phyloP scores from a whole-genome alignment of 2,797 vertebrate species.

The Sebastes oblongus region DNA sequence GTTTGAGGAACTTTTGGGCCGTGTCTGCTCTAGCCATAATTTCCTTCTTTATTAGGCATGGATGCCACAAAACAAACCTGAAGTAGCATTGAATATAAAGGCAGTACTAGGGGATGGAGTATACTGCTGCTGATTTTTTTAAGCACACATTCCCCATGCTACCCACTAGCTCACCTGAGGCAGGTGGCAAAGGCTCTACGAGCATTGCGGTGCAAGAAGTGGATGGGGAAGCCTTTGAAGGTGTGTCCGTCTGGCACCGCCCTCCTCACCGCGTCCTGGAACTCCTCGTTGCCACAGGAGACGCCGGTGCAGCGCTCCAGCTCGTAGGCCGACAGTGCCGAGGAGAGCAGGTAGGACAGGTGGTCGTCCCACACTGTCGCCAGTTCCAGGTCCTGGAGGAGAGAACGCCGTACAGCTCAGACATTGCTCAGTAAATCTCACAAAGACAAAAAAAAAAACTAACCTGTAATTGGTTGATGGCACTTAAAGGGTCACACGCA shows the following conservation, averaged over 20 bases:
- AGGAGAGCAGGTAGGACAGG: conserved; percentile 94
- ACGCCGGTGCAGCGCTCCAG: conserved; percentile 90
- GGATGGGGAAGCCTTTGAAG: conserved; percentile 98
- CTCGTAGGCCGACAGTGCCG: conserved; percentile 93
- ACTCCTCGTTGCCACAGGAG: conserved; percentile 95
- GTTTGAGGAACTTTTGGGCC: not conserved
- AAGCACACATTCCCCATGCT: too few species aligned
- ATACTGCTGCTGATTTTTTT: not conserved
- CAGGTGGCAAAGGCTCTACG: conserved; percentile 92
- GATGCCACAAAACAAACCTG: not conserved
- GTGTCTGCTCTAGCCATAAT: not conserved
- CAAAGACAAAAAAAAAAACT: not conserved
- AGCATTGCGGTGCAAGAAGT: conserved; percentile 92
- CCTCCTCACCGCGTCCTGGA: conserved; percentile 93
- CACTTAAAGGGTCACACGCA: not conserved
- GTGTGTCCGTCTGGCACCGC: conserved; percentile 96
- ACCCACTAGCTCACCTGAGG: conserved; percentile 84
- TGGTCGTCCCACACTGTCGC: conserved; percentile 95
- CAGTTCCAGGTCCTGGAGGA: conserved; percentile 88
- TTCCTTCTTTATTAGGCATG: not conserved
- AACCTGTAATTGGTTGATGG: not conserved
- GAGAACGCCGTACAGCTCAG: not conserved
- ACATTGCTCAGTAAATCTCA: not conserved
- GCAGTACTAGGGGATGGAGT: not conserved
- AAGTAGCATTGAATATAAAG: not conserved